Percentiles rank a stretch among this genome's conserved stretches.
phyloP scores from a whole-genome alignment of 2,888 invertebrate species.

The Notocelia uddmanniana region DNA sequence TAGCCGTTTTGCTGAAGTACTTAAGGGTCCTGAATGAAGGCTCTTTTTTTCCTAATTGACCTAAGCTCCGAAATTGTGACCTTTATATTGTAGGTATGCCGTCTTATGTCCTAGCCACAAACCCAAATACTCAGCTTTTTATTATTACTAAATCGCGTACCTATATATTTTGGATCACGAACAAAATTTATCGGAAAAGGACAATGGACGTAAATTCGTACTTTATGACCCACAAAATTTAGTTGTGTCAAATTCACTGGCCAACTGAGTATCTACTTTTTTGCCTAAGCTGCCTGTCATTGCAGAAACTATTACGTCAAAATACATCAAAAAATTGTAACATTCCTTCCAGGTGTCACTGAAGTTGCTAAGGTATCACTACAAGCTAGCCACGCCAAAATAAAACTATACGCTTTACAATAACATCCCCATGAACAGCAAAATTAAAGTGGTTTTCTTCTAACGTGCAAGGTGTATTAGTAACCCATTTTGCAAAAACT shows the following conservation, averaged over 20 bases:
- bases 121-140: background rate
- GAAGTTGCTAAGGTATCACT: background rate
- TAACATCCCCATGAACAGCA: background rate
- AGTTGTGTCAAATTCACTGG: too few relatives aligned
- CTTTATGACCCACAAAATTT: too few relatives aligned
- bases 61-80: background rate
- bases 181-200: background rate
- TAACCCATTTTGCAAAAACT: constrained; percentile 20
- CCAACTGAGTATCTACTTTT: background rate
- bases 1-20: background rate
- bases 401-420: background rate
- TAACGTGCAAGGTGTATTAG: constrained; percentile 29
- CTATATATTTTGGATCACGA: background rate
- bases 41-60: background rate
- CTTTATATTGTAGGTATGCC: background rate
- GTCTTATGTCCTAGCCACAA: background rate
- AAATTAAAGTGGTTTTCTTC: background rate
- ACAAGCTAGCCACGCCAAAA: background rate
- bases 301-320: constrained; percentile 27
- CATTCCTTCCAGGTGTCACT: constrained; percentile 17
- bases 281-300: background rate
- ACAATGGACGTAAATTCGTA: too few relatives aligned
- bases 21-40: background rate
- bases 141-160: background rate
- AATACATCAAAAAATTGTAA: constrained; percentile 3